phyloP scores from a whole-genome alignment of 2,888 invertebrate species.

The Meiosimyza platycephala region DNA sequence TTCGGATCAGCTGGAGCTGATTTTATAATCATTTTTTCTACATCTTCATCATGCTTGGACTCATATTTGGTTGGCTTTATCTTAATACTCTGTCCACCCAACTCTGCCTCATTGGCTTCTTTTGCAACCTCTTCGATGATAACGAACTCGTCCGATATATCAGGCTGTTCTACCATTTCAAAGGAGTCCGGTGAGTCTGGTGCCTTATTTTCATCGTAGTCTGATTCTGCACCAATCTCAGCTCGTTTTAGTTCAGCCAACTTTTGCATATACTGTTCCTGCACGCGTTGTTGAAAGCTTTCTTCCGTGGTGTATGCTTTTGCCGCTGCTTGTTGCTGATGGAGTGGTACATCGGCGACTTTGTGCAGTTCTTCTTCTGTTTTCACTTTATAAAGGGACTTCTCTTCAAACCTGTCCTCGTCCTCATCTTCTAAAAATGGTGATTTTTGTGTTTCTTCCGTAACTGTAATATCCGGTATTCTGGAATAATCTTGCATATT shows the following conservation, averaged over 20 bases:
- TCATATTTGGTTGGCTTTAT: slow-evolving; percentile 72
- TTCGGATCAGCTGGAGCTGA: slow-evolving; percentile 75
- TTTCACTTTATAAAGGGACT: slow-evolving; percentile 61
- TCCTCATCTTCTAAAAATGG: slow-evolving; percentile 56
- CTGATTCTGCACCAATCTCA: slow-evolving; percentile 65
- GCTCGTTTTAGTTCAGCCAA: slow-evolving; percentile 71
- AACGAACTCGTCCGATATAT: slow-evolving; percentile 87
- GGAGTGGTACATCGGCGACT: slow-evolving; percentile 57
- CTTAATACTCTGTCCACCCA: slow-evolving; percentile 83
- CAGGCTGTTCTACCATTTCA: slow-evolving; percentile 88
- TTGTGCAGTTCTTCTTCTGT: slow-evolving; percentile 64
- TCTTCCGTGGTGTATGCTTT: slow-evolving; percentile 56
- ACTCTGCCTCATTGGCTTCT: slow-evolving; percentile 85
- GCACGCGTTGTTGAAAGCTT: slow-evolving; percentile 67
- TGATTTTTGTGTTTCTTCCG: slow-evolving; percentile 63
- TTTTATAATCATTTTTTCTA: slow-evolving; percentile 77
- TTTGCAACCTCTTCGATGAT: slow-evolving; percentile 89
- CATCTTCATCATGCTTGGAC: slow-evolving; percentile 76
- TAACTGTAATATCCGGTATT: slow-evolving; percentile 65
- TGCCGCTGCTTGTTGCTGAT: slow-evolving; percentile 51
- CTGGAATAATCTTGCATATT: slow-evolving; percentile 66
- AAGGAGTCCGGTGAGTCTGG: slow-evolving; percentile 87
- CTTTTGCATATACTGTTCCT: slow-evolving; percentile 70
- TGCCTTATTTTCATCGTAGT: slow-evolving; percentile 70
- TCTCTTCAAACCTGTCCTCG: slow-evolving; percentile 64